Conservation (phyloP, 1,140 invertebrate species). For the Bactericera cockerelli region DNA sequence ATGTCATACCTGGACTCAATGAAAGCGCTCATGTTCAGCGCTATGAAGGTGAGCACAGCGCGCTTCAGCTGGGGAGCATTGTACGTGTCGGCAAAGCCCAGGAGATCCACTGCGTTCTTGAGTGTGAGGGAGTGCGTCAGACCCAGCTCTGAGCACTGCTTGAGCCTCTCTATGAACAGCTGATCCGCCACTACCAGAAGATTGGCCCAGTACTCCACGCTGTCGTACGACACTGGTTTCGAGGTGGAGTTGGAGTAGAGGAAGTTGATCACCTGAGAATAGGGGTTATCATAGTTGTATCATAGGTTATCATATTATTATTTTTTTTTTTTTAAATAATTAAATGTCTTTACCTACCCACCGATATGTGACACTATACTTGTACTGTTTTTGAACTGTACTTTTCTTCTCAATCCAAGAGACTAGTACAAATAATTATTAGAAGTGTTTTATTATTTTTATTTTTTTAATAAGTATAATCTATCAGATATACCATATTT, state of each 20-base stretch:
- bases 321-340: too few relatives aligned
- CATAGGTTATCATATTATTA: too few relatives aligned
- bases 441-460: too few relatives aligned
- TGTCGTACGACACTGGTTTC: background rate
- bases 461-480: too few relatives aligned
- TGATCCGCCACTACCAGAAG: constrained; percentile 52
- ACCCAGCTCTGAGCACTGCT: constrained; percentile 47
- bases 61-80: constrained; percentile 47
- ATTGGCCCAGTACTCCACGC: constrained; percentile 27
- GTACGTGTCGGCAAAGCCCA: constrained; percentile 48
- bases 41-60: constrained; percentile 52
- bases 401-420: too few relatives aligned
- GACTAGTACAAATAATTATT: too few relatives aligned
- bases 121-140: constrained; percentile 42
- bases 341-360: too few relatives aligned
- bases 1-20: constrained; percentile 39
- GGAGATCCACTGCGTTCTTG: constrained; percentile 49
- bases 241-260: background rate
- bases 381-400: too few relatives aligned
- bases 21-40: constrained; percentile 45
- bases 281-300: too few relatives aligned
- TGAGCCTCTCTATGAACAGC: constrained; percentile 42
- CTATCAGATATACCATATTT: too few relatives aligned
- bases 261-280: background rate
- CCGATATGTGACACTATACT: too few relatives aligned